Evolutionary conservation across 2,888 invertebrate species (phyloP).

Genomic region (Buathra laborator): DNA sequence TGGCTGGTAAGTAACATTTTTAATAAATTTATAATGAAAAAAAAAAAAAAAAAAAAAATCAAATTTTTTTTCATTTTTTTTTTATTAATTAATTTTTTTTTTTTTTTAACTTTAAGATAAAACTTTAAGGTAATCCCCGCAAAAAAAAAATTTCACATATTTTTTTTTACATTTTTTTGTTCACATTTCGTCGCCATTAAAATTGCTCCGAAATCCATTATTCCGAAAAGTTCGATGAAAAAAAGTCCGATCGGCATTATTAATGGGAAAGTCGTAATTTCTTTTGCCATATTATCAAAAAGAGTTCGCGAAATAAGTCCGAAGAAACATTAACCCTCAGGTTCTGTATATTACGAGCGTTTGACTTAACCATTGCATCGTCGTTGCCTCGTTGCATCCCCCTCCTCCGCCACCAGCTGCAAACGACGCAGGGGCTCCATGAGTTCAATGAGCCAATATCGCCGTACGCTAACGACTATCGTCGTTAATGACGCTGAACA

Average conservation of each 20-base stretch:
- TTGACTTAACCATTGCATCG: background rate
- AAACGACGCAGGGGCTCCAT: conserved; percentile 14
- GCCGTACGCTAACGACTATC: conserved; percentile 52
- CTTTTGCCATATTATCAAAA: too few species aligned
- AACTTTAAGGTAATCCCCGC: too few species aligned
- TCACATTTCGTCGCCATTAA: too few species aligned
- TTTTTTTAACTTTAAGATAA: too few species aligned
- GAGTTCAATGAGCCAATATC: conserved; percentile 58
- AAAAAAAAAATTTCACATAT: too few species aligned
- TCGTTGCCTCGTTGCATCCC: conserved; percentile 4
- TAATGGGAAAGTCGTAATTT: too few species aligned
- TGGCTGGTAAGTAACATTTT: conserved; percentile 91
- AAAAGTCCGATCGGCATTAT: too few species aligned
- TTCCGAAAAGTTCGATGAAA: too few species aligned
- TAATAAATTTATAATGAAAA: conserved; percentile 1
- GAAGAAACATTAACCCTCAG: background rate
- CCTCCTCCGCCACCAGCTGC: background rate
- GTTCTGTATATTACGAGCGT: background rate
- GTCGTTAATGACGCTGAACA: conserved; percentile 59
- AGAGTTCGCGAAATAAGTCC: too few species aligned
- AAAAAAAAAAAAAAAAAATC: background rate
- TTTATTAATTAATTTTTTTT: too few species aligned
- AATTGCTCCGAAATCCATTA: too few species aligned
- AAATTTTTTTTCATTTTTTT: background rate
- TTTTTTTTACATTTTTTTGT: too few species aligned